A percentile compares a stretch with the other conserved stretches of the same genome.
Conservation (phyloP, 92 coral and sea anemone genomes). For the Desmophyllum pertusum region DNA sequence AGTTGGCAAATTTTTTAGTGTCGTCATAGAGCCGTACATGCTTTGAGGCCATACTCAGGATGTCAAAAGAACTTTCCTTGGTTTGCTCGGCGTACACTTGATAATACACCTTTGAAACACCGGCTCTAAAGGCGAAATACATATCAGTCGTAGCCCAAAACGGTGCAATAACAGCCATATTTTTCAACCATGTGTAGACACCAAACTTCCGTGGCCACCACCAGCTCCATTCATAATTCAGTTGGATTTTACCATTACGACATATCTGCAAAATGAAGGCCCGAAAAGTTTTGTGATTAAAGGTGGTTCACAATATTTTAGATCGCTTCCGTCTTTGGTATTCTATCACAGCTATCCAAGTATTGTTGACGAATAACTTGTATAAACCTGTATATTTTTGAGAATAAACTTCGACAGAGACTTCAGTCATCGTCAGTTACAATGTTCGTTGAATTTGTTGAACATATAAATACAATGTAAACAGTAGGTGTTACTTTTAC, state of each 20-base stretch:
- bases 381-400: no score
- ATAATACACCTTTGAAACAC: constrained; percentile 31
- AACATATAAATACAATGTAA: no score
- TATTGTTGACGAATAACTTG: no score
- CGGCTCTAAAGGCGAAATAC: background rate
- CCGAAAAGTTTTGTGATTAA: no score
- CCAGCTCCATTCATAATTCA: constrained; percentile 12
- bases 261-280: constrained; percentile 13
- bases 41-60: constrained; percentile 4
- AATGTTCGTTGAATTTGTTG: no score
- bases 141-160: constrained; percentile 46
- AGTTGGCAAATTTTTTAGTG: constrained; percentile 10
- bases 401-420: no score
- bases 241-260: constrained; percentile 30
- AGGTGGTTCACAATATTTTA: no score
- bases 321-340: no score
- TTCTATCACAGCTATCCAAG: no score
- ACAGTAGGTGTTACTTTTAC: no score
- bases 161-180: constrained; percentile 47
- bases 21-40: constrained; percentile 12
- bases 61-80: background rate
- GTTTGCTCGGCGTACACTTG: constrained; percentile 23
- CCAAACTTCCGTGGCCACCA: constrained; percentile 66
- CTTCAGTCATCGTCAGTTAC: no score
- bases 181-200: constrained; percentile 30